phyloP scores from a whole-genome alignment of 2,113 vertebrate genomes.

The Peromyscus californicus region DNA sequence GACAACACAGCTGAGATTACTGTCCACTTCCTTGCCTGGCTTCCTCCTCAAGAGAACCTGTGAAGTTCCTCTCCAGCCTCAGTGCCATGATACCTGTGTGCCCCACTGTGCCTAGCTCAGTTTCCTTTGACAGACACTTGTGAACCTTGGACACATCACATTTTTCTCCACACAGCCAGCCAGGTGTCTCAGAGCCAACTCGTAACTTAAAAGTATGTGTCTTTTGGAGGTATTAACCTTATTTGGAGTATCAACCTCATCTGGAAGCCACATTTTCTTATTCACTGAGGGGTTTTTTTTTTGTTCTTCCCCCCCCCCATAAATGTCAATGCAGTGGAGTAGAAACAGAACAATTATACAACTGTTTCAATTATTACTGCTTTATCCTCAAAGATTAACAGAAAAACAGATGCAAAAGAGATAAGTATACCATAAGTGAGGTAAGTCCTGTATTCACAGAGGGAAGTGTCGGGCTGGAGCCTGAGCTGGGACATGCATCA shows the following conservation, averaged over 20 bases:
- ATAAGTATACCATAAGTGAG: background rate
- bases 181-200: background rate
- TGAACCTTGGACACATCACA: background rate
- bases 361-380: background rate
- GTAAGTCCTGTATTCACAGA: background rate
- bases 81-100: background rate
- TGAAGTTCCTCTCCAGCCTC: background rate
- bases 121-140: background rate
- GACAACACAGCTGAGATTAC: background rate
- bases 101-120: background rate
- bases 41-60: background rate
- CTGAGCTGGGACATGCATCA: no score
- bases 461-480: background rate
- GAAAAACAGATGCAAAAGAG: background rate
- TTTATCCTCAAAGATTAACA: background rate
- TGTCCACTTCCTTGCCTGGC: background rate
- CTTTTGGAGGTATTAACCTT: background rate
- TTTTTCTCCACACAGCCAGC: background rate
- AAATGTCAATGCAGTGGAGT: background rate
- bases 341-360: background rate
- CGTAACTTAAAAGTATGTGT: accelerated
- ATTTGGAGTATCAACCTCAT: background rate
- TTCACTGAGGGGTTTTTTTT: background rate
- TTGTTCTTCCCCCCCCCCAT: background rate
- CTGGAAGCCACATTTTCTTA: constrained; percentile 21